Base-by-base conservation (phyloP, 2,113 vertebrate genomes). In the Coregonus clupeaformis region DNA sequence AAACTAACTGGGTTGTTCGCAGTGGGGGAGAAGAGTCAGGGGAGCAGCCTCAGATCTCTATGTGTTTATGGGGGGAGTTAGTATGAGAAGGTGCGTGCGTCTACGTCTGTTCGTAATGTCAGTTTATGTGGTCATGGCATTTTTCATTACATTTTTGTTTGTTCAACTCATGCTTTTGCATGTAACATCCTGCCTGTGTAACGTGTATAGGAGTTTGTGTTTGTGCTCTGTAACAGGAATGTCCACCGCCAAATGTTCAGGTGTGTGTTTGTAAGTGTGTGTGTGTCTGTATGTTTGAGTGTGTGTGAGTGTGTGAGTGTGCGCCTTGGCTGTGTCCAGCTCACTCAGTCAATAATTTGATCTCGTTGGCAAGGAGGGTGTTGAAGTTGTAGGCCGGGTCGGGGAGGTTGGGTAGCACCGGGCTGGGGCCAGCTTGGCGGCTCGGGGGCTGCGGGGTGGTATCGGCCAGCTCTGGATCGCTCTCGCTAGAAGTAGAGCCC, bases 341-440 rank as follows among this genome's bases (percentile, higher is more conserved):
- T 94, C 93, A 94, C 92, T 96, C 93, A 95, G 91, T 95, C 93
- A 93, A 94, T 89, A 94, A 88, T 90, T 93, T 94, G 71, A 96
- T 94, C 87, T 94, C 94, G 7, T 93, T 95, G 87, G 93, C 93
- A 64, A 95, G 93, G 80, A 95, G 92, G 75, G 91, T 93, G 90
- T 95, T 95, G 89, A 95, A 95, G 88, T 93, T 94, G 91, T 94
- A 96, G 74, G 93, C 72, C 36, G 93, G 88, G 73, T 95, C 94
- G 0, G 91, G 79, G 75, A 92, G 88, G 59, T 78, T 67, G 16
- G 92, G 89, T 49, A 89, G 78, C 60, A 71, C n/a, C 42, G 91
- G 83, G 71, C 86, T 86, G 0, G 83, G 76, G 71, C 49, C 49
- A 52, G 76, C 75, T 75, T 91, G 91, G 68, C 84, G 88, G 16